Evolutionary conservation across 1,140 invertebrate species (phyloP).

Genomic region (Linepithema humile): DNA sequence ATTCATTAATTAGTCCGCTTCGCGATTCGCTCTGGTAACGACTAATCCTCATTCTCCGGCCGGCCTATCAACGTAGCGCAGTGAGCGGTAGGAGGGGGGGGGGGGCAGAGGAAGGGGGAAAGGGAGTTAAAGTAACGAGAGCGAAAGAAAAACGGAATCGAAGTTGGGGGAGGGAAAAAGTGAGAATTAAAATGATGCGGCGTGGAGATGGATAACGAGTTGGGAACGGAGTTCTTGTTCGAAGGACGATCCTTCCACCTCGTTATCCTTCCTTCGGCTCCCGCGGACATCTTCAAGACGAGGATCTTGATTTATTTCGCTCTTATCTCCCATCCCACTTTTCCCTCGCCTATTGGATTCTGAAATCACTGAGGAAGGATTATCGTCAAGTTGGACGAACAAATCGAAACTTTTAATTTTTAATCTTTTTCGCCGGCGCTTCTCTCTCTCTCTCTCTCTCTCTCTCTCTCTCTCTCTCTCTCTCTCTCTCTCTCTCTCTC

Average conservation of each 20-base stretch:
- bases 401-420: constrained; percentile 58
- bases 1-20: constrained; percentile 69
- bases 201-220: constrained; percentile 62
- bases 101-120: too few relatives aligned
- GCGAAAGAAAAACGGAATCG: constrained; percentile 53
- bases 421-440: constrained; percentile 32
- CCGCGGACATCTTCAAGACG: constrained; percentile 39
- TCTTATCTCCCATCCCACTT: constrained; percentile 23
- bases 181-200: constrained; percentile 63
- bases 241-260: constrained; percentile 47
- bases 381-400: constrained; percentile 37
- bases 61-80: background rate
- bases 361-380: constrained; percentile 58
- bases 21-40: constrained; percentile 51
- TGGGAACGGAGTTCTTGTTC: constrained; percentile 38
- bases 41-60: constrained; percentile 29
- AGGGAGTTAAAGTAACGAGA: constrained; percentile 58
- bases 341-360: constrained; percentile 29
- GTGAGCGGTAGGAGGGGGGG: too few relatives aligned
- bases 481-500: background rate
- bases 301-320: constrained; percentile 56
- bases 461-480: background rate
- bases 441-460: background rate
- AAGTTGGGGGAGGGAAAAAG: constrained; percentile 44
- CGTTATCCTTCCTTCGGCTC: constrained; percentile 56